These are phyloP conservation scores for Argyra leucocephala DNA, from an alignment of 2,888 invertebrate genomes.

Conservation along the genomic window DNA sequence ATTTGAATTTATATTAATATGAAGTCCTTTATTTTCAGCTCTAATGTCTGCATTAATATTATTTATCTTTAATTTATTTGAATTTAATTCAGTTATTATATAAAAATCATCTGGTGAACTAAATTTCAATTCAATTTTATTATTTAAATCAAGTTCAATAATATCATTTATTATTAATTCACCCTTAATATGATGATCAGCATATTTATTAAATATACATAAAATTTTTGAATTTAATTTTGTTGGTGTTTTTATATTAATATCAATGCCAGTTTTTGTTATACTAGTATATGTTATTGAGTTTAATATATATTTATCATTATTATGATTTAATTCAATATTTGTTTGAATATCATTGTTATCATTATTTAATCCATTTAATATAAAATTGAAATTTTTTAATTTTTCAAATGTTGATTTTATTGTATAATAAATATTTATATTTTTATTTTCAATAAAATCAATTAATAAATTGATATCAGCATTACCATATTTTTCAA, in stretches of 20 bases:
- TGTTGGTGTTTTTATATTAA: conserved; percentile 34
- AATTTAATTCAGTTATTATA: conserved; percentile 53
- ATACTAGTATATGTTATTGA: conserved; percentile 48
- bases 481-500: conserved; percentile 25
- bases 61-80: conserved; percentile 54
- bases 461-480: conserved; percentile 21
- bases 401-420: conserved; percentile 46
- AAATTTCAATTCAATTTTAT: conserved; percentile 48
- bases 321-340: neutral
- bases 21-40: conserved; percentile 52
- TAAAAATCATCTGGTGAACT: conserved; percentile 56
- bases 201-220: conserved; percentile 36
- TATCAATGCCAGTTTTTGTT: conserved; percentile 48
- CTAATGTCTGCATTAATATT: conserved; percentile 55
- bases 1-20: conserved; percentile 54
- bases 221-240: neutral
- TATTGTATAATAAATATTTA: conserved; percentile 42
- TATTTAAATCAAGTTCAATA: conserved; percentile 48
- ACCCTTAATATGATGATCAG: conserved; percentile 51
- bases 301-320: conserved; percentile 33
- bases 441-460: conserved; percentile 38
- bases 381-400: conserved; percentile 46
- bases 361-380: conserved; percentile 34
- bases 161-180: conserved; percentile 49
- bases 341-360: neutral